Evolutionary conservation across 2,113 vertebrate genomes (phyloP), one percentile per base, ranked within the genome.

Genomic region (Meriones unguiculatus): DNA sequence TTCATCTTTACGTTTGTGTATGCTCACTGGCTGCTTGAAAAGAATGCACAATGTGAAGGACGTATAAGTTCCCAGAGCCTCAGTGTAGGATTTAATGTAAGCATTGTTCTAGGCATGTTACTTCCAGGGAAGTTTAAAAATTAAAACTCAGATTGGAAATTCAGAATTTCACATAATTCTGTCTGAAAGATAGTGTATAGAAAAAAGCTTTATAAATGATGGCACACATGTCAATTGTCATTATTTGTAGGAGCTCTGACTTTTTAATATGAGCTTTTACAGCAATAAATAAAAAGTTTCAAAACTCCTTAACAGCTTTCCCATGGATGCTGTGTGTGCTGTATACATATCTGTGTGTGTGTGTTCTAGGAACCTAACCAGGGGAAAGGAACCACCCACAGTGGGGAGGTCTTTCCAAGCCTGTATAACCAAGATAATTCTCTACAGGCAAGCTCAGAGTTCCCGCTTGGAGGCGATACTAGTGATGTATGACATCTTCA

Each of bases 51-150:
- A 52, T 75, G 17, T 54, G 67, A 46, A 7, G 4, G 28, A 2
- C 54, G 22, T 3, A 20, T 32, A 76, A 17, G 17, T 89, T 75
- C 13, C 30, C 13, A 73, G 35, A 38, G 24, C 73, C 89, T 59
- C 8, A 11, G 1, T 14, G 3, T 18, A 46, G 14, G n/a, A 85
- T 92, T 88, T 64, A 94, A 89, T 50, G 14, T 50, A 81, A 70
- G 59, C 41, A 94, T 78, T 87, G 2, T 87, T 76, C 32, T 69
- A 38, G 12, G 0, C 46, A 17, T 93, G 32, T 59, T 64, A 80
- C 77, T 4, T 69, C 64, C 28, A 84, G 95, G 41, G 41, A 76
- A 20, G 1, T 77, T 95, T 95, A 17, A 87, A 87, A 92, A 92
- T 64, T 52, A 87, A 32, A 22, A 90, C 15, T 73, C 46, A 89